These are phyloP conservation scores for Amblyjoppa fuscipennis DNA, from an alignment of 2,888 invertebrate genomes.

Conservation along the genomic window DNA sequence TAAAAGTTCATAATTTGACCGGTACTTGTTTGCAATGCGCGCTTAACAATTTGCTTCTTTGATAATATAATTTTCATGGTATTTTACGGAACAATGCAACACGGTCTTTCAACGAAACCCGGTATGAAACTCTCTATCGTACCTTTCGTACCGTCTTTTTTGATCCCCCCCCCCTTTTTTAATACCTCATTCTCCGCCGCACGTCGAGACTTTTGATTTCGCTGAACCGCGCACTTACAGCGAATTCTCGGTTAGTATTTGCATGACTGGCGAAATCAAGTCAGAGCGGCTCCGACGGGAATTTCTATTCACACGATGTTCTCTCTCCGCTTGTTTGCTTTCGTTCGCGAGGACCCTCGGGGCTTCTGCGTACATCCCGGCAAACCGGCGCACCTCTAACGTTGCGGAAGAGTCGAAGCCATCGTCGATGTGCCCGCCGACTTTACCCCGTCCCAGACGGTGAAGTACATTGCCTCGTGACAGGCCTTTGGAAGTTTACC, in stretches of 20 bases:
- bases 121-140: not conserved
- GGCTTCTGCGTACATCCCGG: conserved; percentile 52
- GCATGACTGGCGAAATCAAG: conserved; percentile 74
- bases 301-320: conserved; percentile 72
- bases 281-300: conserved; percentile 68
- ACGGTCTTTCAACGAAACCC: conserved; percentile 4
- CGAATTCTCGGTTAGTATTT: conserved; percentile 70
- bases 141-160: not conserved
- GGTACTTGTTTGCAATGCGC: not conserved
- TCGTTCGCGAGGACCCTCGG: conserved; percentile 56
- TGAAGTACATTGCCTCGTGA: conserved; percentile 58
- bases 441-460: conserved; percentile 12
- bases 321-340: conserved; percentile 69
- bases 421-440: conserved; percentile 43
- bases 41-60: not conserved
- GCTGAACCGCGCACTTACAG: conserved; percentile 47
- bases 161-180: not conserved
- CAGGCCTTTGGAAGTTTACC: conserved; percentile 58
- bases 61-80: conserved; percentile 37
- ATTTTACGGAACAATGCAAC: conserved; percentile 6
- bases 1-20: not conserved
- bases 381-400: conserved; percentile 52
- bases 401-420: conserved; percentile 53
- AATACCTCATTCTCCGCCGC: not conserved
- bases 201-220: conserved; percentile 39